These are phyloP conservation scores for Philonicus albiceps DNA, from an alignment of 2,888 invertebrate genomes.

Conservation along the genomic window DNA sequence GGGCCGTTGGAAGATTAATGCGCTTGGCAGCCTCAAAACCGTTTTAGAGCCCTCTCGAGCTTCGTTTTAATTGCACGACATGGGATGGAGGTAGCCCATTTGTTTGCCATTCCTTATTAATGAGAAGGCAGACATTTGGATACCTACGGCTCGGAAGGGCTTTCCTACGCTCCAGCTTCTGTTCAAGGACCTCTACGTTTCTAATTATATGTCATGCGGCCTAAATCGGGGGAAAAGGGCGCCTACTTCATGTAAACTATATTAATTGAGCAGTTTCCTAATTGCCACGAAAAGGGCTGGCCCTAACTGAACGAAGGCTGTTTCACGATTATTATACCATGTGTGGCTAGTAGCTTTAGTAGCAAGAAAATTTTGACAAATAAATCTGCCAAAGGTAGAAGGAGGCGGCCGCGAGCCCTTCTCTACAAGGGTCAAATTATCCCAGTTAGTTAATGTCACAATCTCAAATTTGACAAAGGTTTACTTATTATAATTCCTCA, in stretches of 20 bases:
- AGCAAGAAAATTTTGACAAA: background rate
- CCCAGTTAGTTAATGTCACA: background rate
- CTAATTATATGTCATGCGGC: constrained; percentile 23
- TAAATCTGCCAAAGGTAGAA: background rate
- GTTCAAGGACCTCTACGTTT: background rate
- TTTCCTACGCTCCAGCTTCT: background rate
- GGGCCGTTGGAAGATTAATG: constrained; percentile 17
- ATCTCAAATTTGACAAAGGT: background rate
- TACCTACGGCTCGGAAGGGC: background rate
- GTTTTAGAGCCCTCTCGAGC: constrained; percentile 1
- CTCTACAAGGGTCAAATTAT: background rate
- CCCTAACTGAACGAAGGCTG: background rate
- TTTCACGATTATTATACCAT: background rate
- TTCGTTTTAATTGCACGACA: constrained; percentile 19
- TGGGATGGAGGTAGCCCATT: constrained; percentile 1
- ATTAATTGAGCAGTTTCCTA: constrained; percentile 10
- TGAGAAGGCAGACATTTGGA: constrained; percentile 12
- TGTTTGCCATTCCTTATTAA: constrained; percentile 30
- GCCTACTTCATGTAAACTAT: background rate
- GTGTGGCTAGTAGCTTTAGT: background rate
- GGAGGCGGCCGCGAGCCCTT: background rate
- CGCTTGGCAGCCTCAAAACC: background rate
- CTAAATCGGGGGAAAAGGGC: background rate
- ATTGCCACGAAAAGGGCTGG: background rate
- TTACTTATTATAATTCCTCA: background rate